Evolutionary conservation across 2,797 vertebrate genomes (phyloP), one percentile per base, ranked within the genome.

Genomic region (Phyllotis vaccarum): DNA sequence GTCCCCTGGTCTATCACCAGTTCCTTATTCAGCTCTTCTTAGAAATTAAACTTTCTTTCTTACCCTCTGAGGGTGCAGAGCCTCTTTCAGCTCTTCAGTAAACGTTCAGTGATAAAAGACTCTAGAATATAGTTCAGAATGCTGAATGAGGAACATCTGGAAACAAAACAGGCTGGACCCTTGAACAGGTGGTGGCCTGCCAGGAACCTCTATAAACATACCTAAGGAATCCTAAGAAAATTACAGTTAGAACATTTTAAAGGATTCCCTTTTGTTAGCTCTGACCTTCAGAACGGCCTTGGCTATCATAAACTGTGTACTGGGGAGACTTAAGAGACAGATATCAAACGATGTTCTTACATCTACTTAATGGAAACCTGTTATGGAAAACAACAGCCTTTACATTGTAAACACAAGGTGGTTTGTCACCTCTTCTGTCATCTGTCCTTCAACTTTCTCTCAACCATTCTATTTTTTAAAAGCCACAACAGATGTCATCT

Each of bases 81-180:
- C 22, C 31, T 94, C 49, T 80, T 95, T 95, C 89, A 87, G 34
- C 14, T 95, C 62, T 96, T 94, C 37, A 22, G 74, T 94, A 93
- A 74, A 82, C 46, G 89, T 89, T 96, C 75, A 95, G 79, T 96
- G 96, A 97, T 81, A 83, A 91, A 88, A 82, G 82, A 24, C 82
- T 93, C 56, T 83, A 86, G 56, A 93, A 70, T 96, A 66, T 43
- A 54, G 49, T 94, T 86, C 19, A 13, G 72, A 66, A 92, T 95
- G 31, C 21, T 60, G 80, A 95, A 92, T 79, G 49, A 86, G 56
- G 86, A 82, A 95, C 34, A 11, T 29, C 58, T 7, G 46, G 79
- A 94, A 86, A 94, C 79, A 88, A 89, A 94, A 91, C 17, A 89
- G 3, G 3, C 56, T 83, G 29, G 49, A 79, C 37, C 66, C 13